Evolutionary conservation across 1,140 invertebrate genomes (phyloP), one percentile per base, ranked within the genome.

Genomic region (Bacillus rossius): DNA sequence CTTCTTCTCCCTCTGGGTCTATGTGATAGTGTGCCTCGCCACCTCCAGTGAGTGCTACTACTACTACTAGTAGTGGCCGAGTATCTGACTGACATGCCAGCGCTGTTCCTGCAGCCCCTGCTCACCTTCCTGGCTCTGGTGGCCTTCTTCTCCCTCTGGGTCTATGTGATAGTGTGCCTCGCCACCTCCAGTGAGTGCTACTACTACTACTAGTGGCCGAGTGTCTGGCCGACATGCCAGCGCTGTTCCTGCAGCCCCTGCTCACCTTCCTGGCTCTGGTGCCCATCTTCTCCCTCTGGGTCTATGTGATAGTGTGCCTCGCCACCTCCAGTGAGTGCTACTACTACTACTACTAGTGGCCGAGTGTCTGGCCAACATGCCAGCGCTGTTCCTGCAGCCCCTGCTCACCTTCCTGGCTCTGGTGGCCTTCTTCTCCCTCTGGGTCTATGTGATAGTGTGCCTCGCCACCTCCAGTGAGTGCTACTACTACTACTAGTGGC

Each of bases 1-100:
- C 40, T 96, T 96, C 71, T 88, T 94, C 61, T 73, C 84, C 40
- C 92, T 91, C 77, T 96, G 92, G 92, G 77, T 93, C 1, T 78
- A 81, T 26, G 84, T 96, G 37, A 82, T 96, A 61, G 74, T 85
- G 22, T 84, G 77, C 65, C 72, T 89, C 4, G 81, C 82, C n/a
- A 87, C 86, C 62, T 79, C 85, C 37, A 79, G 87, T 89, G 77
- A 82, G 83, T 78, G 41, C n/a, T n/a, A n/a, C n/a, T n/a, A n/a
- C n/a, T n/a, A n/a, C n/a, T n/a, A n/a, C n/a, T n/a, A n/a, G n/a
- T n/a, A n/a, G n/a, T n/a, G n/a, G n/a, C n/a, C n/a, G n/a, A n/a
- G n/a, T n/a, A n/a, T n/a, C n/a, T n/a, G n/a, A n/a, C 84, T 48
- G 84, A 85, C 66, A 80, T 96, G 60, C 93, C 94, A 5, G 84